Evolutionary conservation across 2,113 vertebrate species (phyloP).

Genomic region (Axis porcinus): DNA sequence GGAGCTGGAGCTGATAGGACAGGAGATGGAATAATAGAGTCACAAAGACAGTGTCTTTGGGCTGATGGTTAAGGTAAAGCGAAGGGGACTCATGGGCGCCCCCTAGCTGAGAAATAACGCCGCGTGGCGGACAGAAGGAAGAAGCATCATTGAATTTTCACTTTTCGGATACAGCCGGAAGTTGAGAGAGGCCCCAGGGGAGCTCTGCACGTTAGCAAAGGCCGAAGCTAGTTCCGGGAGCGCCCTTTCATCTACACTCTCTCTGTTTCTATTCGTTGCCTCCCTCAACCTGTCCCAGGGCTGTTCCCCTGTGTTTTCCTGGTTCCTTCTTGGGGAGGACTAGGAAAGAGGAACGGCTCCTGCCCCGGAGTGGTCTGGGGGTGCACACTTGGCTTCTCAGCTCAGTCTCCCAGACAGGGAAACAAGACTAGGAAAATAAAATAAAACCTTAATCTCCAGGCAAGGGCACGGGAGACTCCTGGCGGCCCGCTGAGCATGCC

Average conservation of each 20-base stretch:
- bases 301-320: not conserved
- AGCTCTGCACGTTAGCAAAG: not conserved
- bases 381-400: not conserved
- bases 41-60: not conserved
- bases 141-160: not conserved
- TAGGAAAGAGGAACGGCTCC: not conserved
- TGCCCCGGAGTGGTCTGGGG: not conserved
- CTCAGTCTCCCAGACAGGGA: not conserved
- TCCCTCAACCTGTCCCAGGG: not conserved
- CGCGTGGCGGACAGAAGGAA: fast-evolving
- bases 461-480: not conserved
- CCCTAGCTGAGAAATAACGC: not conserved
- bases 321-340: not conserved
- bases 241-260: not conserved
- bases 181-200: not conserved
- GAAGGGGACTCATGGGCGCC: fast-evolving
- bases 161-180: fast-evolving
- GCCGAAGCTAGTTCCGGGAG: fast-evolving
- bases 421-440: not conserved
- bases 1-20: not conserved
- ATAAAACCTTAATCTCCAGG: not conserved
- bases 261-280: no score
- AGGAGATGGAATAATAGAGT: not conserved
- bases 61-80: not conserved
- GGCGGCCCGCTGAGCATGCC: not conserved